phyloP scores from a whole-genome alignment of 2,888 invertebrate genomes.

The Scaeva pyrastri region DNA sequence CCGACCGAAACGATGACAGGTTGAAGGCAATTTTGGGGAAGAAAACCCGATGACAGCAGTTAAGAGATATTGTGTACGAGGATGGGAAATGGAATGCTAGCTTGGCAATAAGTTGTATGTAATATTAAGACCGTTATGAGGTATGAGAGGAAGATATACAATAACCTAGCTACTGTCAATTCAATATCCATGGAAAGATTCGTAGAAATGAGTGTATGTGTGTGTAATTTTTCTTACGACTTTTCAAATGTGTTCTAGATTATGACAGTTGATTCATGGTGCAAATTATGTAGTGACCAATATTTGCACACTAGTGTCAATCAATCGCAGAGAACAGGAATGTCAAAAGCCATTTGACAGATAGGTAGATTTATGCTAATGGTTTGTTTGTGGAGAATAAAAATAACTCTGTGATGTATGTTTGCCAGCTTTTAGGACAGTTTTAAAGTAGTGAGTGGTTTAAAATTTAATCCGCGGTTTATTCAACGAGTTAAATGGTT shows the following conservation, averaged over 20 bases:
- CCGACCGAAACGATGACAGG: background rate
- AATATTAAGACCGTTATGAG: no score
- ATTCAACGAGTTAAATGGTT: no score
- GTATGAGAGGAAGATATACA: no score
- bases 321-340: no score
- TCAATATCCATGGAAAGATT: background rate
- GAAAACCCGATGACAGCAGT: background rate
- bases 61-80: background rate
- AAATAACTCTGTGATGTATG: no score
- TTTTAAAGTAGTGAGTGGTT: no score
- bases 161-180: background rate
- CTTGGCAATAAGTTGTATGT: background rate
- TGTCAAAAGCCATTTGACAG: no score
- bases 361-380: no score
- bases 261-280: background rate
- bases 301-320: background rate
- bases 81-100: background rate
- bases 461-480: no score
- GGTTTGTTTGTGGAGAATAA: no score
- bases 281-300: background rate
- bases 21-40: background rate
- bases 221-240: background rate
- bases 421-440: no score
- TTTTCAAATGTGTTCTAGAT: conserved; percentile 3
- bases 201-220: background rate